Percentiles rank a stretch among this genome's conserved stretches.
phyloP scores from a whole-genome alignment of 2,888 invertebrate species.

The Cepaea hortensis region DNA sequence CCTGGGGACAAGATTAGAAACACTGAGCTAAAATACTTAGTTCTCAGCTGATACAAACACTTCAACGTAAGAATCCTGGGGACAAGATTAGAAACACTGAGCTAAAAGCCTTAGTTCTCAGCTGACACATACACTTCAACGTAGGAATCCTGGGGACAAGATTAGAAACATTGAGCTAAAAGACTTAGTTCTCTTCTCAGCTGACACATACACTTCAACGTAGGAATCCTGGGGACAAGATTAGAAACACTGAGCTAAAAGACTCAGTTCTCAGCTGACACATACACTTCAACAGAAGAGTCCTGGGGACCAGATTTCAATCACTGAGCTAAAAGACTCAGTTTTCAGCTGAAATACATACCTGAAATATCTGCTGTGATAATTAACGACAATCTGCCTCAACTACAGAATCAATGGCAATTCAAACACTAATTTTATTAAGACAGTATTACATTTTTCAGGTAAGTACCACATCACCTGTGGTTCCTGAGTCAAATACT shows the following conservation, averaged over 20 bases:
- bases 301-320: background rate
- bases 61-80: slow-evolving; percentile 79
- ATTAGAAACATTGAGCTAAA: background rate
- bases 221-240: slow-evolving; percentile 50
- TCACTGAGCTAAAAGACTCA: background rate
- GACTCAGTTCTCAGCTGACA: slow-evolving; percentile 85
- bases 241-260: too few relatives aligned
- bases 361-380: too few relatives aligned
- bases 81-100: background rate
- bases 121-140: slow-evolving; percentile 92
- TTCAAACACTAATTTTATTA: too few relatives aligned
- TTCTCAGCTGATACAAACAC: slow-evolving; percentile 91
- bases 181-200: slow-evolving; percentile 80
- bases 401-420: too few relatives aligned
- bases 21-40: background rate
- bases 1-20: background rate
- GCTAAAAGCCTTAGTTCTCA: slow-evolving; percentile 78
- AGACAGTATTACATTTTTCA: too few relatives aligned
- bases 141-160: slow-evolving; percentile 52
- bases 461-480: too few relatives aligned
- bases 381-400: too few relatives aligned
- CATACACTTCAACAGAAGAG: slow-evolving; percentile 85
- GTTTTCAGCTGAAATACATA: slow-evolving; percentile 82
- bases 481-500: too few relatives aligned
- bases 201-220: slow-evolving; percentile 90